Base-by-base conservation (phyloP, 2,888 invertebrate species). In the Proisotoma minuta region DNA sequence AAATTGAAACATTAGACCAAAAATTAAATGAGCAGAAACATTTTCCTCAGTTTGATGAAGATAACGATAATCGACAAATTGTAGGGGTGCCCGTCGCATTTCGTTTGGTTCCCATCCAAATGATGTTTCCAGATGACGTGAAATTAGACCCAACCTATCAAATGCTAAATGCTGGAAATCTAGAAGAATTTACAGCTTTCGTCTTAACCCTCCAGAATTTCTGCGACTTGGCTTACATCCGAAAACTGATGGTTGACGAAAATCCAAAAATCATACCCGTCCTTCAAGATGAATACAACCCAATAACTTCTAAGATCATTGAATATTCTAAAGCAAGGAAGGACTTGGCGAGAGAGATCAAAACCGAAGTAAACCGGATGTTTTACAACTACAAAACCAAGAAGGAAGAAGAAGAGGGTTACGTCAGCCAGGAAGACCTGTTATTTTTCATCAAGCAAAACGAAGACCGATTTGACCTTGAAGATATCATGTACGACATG, bases 51-150 rank as follows among this genome's bases (percentile, higher is more conserved):
- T 5, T 56, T 2, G 53, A 54, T n/a, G 15, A 28, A 18, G 28
- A n/a, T 3, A 22, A 52, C 8, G 20, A 15, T 22, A 27, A 3
- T 18, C 8, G 34, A 15, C n/a, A 18, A n/a, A 49, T 60, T 1
- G 26, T 26, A 2, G 60, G 60, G 15, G 60, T 60, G 1, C 60
- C 60, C 1, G 24, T 60, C 15, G 24, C 22, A 3, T 60, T 49
- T 39, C 43, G 48, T 5, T 29, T 60, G 22, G 52, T 52, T n/a
- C 60, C 60, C 15, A 18, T 59, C 3, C 24, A 18, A 2, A 18
- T 26, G 24, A 26, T 59, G 1, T 22, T 59, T 5, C 10, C 43
- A 3, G 28, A 27, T 5, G 53, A 40, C 24, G 12, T 52, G 3
- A 1, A 0, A 5, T 8, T 34, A 5, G 54, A 48, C 3, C 26